Evolutionary conservation across 2,797 vertebrate genomes (phyloP).

Genomic region (Gadopsis bispinosus): DNA sequence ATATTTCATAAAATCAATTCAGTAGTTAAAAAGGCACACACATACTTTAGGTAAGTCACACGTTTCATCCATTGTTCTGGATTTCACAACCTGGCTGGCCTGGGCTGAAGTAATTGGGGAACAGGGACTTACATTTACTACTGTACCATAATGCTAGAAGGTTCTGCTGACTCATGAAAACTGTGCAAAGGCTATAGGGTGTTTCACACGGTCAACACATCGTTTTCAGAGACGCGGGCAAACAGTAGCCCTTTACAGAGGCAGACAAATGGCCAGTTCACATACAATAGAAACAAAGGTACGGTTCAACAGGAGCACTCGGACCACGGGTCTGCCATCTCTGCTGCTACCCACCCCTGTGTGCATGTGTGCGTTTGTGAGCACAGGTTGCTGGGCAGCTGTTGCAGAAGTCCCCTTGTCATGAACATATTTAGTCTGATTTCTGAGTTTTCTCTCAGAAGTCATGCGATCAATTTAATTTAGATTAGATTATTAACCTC

Average conservation of each 20-base stretch:
- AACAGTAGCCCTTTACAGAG: conserved; percentile 64
- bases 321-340: conserved; percentile 22
- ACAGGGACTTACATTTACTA: conserved; percentile 43
- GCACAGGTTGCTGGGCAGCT: conserved; percentile 22
- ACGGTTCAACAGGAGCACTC: conserved; percentile 56
- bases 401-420: background rate
- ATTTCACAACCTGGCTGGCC: conserved; percentile 22
- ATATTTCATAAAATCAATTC: background rate
- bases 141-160: conserved; percentile 51
- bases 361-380: conserved; percentile 12
- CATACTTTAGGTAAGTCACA: conserved; percentile 29
- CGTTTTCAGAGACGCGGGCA: conserved; percentile 59
- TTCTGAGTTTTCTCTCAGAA: background rate
- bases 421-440: background rate
- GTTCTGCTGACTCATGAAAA: conserved; percentile 77
- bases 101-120: conserved; percentile 26
- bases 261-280: conserved; percentile 58
- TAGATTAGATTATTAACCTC: background rate
- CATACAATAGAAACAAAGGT: conserved; percentile 72
- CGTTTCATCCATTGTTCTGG: conserved; percentile 54
- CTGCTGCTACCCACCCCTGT: background rate
- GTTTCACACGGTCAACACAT: conserved; percentile 69
- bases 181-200: conserved; percentile 50
- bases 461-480: background rate
- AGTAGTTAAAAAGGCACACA: background rate